Evolutionary conservation across 2,888 invertebrate genomes (phyloP).

Genomic region (Smittia aterrima): DNA sequence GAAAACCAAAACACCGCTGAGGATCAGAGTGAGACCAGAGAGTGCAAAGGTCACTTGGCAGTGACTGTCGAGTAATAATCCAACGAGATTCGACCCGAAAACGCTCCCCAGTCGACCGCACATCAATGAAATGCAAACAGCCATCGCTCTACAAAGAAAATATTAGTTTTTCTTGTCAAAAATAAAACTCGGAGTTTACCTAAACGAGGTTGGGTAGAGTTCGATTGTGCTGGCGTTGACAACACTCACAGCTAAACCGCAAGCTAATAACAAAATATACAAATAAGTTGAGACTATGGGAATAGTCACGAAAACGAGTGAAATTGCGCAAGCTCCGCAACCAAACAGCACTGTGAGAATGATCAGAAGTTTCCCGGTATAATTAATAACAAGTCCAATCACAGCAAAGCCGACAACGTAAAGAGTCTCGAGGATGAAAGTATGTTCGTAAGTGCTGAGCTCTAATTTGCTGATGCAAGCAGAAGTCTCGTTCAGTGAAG

Average conservation of each 20-base stretch:
- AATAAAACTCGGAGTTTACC: not conserved
- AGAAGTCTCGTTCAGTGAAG: not conserved
- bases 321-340: slow-evolving; percentile 26
- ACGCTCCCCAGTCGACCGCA: slow-evolving; percentile 54
- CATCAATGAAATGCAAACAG: slow-evolving; percentile 53
- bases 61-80: slow-evolving; percentile 50
- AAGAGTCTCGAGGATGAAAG: slow-evolving; percentile 30
- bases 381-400: slow-evolving; percentile 29
- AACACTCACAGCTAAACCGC: slow-evolving; percentile 22
- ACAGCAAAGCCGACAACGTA: slow-evolving; percentile 35
- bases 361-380: slow-evolving; percentile 29
- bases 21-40: not conserved
- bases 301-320: slow-evolving; percentile 10
- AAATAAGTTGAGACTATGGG: slow-evolving; percentile 28
- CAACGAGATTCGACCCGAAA: slow-evolving; percentile 51
- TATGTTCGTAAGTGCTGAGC: slow-evolving; percentile 14
- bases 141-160: slow-evolving; percentile 51
- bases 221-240: slow-evolving; percentile 22
- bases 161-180: not conserved
- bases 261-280: slow-evolving; percentile 27
- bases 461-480: slow-evolving; percentile 13
- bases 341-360: slow-evolving; percentile 24
- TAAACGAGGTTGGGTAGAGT: slow-evolving; percentile 26
- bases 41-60: slow-evolving; percentile 50
- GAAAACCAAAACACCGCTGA: slow-evolving; percentile 33